Conservation (phyloP, 2,888 invertebrate genomes). For the Papilio gigon region DNA sequence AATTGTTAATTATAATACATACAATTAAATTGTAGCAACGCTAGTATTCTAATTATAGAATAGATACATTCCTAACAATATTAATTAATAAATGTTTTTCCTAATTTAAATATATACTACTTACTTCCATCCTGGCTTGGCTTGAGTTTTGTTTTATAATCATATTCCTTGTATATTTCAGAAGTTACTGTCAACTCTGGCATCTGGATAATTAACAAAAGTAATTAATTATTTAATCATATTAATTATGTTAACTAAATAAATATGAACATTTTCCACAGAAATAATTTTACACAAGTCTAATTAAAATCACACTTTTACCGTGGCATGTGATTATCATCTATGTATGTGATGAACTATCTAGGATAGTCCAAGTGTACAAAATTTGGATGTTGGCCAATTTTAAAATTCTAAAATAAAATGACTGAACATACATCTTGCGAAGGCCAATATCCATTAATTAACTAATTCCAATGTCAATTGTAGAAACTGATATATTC, state of each 20-base stretch:
- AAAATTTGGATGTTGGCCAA: conserved; percentile 77
- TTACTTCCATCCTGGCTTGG: conserved; percentile 78
- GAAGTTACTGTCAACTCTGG: conserved; percentile 85
- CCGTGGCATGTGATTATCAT: conserved; percentile 31
- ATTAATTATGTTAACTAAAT: not conserved
- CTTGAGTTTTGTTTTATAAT: conserved; percentile 80
- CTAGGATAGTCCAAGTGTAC: conserved; percentile 64
- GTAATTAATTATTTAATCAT: not conserved
- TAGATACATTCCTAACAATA: conserved; percentile 20
- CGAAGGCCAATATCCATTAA: conserved; percentile 66
- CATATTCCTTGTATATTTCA: conserved; percentile 87
- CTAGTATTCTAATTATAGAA: conserved; percentile 23
- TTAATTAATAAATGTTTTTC: conserved; percentile 27
- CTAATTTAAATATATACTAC: conserved; percentile 46
- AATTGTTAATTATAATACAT: no score
- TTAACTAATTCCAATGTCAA: conserved; percentile 43
- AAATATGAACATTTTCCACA: not conserved
- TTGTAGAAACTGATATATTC: conserved; percentile 21
- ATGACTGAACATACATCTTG: conserved; percentile 57
- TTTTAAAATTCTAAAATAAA: conserved; percentile 78
- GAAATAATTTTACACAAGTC: not conserved
- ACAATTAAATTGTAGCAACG: not conserved
- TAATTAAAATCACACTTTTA: conserved; percentile 23
- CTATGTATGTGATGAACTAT: conserved; percentile 41
- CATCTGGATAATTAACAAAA: conserved; percentile 65